Percentiles rank a stretch among this genome's conserved stretches.
phyloP scores from a whole-genome alignment of 2,888 invertebrate genomes.

The Tigriopus californicus region DNA sequence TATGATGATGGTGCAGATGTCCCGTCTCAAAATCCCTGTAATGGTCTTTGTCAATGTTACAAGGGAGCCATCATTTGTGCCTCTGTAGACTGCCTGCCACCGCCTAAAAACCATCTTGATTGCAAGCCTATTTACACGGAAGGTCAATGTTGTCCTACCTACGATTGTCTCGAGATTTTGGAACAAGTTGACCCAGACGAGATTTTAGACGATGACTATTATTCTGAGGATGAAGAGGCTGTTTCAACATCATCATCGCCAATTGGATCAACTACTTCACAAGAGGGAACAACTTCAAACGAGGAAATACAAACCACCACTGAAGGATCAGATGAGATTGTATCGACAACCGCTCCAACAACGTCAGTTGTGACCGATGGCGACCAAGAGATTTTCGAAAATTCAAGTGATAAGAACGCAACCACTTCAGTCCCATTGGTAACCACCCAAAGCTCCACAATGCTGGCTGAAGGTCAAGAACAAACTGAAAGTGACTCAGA shows the following conservation, averaged over 20 bases:
- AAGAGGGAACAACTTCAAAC: neutral
- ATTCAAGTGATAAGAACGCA: no score
- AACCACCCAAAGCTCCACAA: no score
- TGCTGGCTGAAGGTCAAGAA: no score
- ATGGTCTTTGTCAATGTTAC: conserved; percentile 77
- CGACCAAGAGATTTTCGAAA: no score
- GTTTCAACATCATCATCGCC: neutral
- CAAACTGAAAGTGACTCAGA: no score
- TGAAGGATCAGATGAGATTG: neutral
- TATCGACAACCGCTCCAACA: neutral
- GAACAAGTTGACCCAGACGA: conserved; percentile 7
- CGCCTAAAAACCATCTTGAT: neutral
- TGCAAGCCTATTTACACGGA: neutral
- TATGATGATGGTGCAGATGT: conserved; percentile 67
- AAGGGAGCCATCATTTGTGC: conserved; percentile 58
- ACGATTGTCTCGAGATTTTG: neutral
- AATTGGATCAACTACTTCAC: neutral
- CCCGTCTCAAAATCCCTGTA: conserved; percentile 51
- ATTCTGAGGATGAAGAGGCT: conserved; percentile 13
- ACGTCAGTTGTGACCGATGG: no score
- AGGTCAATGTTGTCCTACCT: neutral
- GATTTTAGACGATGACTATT: neutral
- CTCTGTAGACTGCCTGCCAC: conserved; percentile 15
- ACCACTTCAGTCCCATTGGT: no score
- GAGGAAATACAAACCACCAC: neutral